Conservation (phyloP, 2,888 invertebrate species). For the Silvanus unidentatus region DNA sequence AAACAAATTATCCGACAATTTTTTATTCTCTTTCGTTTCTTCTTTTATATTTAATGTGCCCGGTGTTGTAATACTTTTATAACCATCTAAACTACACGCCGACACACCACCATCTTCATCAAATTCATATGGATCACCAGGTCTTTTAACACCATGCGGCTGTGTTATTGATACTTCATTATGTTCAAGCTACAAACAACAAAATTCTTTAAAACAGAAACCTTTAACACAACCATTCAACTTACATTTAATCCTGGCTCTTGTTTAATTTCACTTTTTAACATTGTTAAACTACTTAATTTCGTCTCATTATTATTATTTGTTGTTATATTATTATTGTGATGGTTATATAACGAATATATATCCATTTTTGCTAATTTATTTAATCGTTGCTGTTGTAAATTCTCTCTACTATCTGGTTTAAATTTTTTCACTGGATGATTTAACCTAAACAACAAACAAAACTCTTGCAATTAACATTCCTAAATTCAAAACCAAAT, state of each 20-base stretch:
- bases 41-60: slow-evolving; percentile 46
- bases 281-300: slow-evolving; percentile 18
- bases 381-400: slow-evolving; percentile 36
- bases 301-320: slow-evolving; percentile 26
- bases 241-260: slow-evolving; percentile 40
- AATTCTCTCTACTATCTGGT: slow-evolving; percentile 49
- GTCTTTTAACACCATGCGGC: slow-evolving; percentile 43
- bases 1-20: slow-evolving; percentile 64
- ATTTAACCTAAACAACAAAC: slow-evolving; percentile 59
- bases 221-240: neutral
- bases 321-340: slow-evolving; percentile 25
- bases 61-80: slow-evolving; percentile 35
- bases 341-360: slow-evolving; percentile 40
- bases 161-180: slow-evolving; percentile 18
- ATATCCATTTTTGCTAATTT: slow-evolving; percentile 41
- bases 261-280: slow-evolving; percentile 57
- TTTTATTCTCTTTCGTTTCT: slow-evolving; percentile 46
- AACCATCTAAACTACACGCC: slow-evolving; percentile 49
- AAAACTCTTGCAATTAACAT: slow-evolving; percentile 3
- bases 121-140: slow-evolving; percentile 65
- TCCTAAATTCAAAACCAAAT: neutral
- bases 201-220: slow-evolving; percentile 1
- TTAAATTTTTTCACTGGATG: slow-evolving; percentile 88
- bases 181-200: slow-evolving; percentile 33
- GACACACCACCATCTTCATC: slow-evolving; percentile 58